These are phyloP conservation scores for Tetragonisca angustula DNA, from an alignment of 2,888 invertebrate species.

Conservation along the genomic window DNA sequence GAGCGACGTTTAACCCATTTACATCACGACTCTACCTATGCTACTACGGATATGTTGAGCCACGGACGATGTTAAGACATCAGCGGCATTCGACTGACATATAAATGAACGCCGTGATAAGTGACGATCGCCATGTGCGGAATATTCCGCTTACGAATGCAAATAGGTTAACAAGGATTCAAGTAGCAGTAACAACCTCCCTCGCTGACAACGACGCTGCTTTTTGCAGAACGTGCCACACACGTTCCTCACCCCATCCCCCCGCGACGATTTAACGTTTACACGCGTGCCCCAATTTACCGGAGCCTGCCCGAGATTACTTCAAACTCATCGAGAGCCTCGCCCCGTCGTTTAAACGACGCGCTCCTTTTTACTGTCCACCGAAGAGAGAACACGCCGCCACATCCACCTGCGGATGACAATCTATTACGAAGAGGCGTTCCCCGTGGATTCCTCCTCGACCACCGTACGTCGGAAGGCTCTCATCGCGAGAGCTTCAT, in stretches of 20 bases:
- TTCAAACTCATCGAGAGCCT: constrained; percentile 35
- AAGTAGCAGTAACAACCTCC: neutral
- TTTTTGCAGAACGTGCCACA: constrained; percentile 9
- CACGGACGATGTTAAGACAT: too few relatives aligned
- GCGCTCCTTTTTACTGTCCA: constrained; percentile 43
- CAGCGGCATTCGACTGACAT: too few relatives aligned
- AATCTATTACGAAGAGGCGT: constrained; percentile 68
- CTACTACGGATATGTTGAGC: too few relatives aligned
- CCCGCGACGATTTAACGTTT: constrained; percentile 11
- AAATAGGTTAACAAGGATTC: neutral
- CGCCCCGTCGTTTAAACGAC: constrained; percentile 39
- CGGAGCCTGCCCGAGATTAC: constrained; percentile 34
- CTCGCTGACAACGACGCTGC: neutral
- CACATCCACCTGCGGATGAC: constrained; percentile 65
- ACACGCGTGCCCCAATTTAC: constrained; percentile 46
- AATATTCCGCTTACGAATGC: too few relatives aligned
- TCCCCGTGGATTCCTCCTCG: constrained; percentile 53
- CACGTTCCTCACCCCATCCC: neutral
- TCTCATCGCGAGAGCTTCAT: constrained; percentile 19
- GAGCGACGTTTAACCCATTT: too few relatives aligned
- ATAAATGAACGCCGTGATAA: too few relatives aligned
- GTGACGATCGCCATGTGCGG: too few relatives aligned
- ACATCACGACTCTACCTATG: too few relatives aligned
- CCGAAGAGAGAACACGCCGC: constrained; percentile 3
- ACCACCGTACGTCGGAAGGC: constrained; percentile 36